A percentile compares a stretch with the other conserved stretches of the same genome.
These are phyloP conservation scores for Enteromius thamalakanensis DNA, from an alignment of 2,797 vertebrate genomes.

Conservation along the genomic window DNA sequence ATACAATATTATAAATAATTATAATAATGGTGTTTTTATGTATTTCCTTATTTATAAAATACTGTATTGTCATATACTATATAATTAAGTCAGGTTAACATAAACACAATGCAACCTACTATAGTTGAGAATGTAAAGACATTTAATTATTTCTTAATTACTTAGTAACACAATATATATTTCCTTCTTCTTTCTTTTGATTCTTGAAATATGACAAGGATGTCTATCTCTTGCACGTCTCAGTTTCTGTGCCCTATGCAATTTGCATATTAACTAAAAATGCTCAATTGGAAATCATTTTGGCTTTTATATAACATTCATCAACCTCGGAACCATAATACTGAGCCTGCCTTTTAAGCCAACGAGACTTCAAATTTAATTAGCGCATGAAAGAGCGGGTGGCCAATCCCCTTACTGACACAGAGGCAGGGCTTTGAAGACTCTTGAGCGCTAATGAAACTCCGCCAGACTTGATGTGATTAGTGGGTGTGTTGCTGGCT, in stretches of 20 bases:
- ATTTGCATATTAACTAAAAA: constrained; percentile 15
- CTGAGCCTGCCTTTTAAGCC: constrained; percentile 3
- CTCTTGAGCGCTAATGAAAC: constrained; percentile 56
- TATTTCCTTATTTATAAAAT: background rate
- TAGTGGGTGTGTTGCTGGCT: constrained; percentile 53
- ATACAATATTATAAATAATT: background rate
- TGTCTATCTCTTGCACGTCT: background rate
- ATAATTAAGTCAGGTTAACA: background rate
- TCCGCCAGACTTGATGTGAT: constrained; percentile 56
- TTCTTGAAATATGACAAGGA: constrained; percentile 2
- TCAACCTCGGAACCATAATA: background rate
- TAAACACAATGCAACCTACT: background rate
- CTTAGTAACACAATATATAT: background rate
- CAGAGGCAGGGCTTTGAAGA: constrained; percentile 56
- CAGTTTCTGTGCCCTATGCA: background rate
- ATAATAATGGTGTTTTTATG: background rate
- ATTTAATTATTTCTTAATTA: background rate
- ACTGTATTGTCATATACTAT: too few relatives aligned
- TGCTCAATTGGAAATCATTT: constrained; percentile 13
- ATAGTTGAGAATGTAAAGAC: background rate
- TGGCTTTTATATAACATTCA: constrained; percentile 15
- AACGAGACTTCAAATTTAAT: constrained; percentile 54
- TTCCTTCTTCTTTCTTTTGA: background rate
- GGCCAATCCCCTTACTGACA: constrained; percentile 40
- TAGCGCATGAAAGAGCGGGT: constrained; percentile 46